phyloP scores from a whole-genome alignment of 2,797 vertebrate species.

The Corythornis leucogaster region DNA sequence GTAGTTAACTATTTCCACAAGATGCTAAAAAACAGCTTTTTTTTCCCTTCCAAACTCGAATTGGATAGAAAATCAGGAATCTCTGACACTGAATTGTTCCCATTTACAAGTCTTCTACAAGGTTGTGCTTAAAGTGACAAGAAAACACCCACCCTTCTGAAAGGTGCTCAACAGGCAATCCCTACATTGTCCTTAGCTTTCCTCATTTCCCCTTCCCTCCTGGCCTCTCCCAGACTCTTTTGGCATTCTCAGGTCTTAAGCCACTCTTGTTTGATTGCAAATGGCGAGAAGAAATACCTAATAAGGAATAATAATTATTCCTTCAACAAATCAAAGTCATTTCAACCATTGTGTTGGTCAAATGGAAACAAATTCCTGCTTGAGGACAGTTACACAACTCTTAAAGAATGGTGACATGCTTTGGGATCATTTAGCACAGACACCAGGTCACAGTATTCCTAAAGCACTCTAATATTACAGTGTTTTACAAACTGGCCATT shows the following conservation, averaged over 20 bases:
- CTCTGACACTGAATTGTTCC: not conserved
- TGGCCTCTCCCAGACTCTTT: not conserved
- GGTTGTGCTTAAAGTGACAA: not conserved
- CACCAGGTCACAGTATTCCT: not conserved
- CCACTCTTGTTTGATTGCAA: not conserved
- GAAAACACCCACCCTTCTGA: not conserved
- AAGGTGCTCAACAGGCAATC: not conserved
- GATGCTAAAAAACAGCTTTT: not conserved
- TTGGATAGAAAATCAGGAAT: not conserved
- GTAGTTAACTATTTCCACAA: conserved; percentile 11
- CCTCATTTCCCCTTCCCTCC: not conserved
- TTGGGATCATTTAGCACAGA: not conserved
- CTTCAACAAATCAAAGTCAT: not conserved
- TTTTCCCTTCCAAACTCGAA: not conserved
- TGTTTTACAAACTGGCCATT: not conserved
- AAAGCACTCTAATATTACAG: not conserved
- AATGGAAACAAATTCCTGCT: not conserved
- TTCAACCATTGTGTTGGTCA: not conserved
- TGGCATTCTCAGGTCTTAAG: not conserved
- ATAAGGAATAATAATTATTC: not conserved
- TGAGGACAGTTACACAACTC: not conserved
- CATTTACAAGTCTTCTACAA: not conserved
- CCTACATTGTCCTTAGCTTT: not conserved
- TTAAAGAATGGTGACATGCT: not conserved
- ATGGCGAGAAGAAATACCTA: not conserved